A percentile compares a stretch with the other conserved stretches of the same genome.
Evolutionary conservation across 1,140 invertebrate genomes (phyloP).

Genomic region (Aphaenogaster rudis): DNA sequence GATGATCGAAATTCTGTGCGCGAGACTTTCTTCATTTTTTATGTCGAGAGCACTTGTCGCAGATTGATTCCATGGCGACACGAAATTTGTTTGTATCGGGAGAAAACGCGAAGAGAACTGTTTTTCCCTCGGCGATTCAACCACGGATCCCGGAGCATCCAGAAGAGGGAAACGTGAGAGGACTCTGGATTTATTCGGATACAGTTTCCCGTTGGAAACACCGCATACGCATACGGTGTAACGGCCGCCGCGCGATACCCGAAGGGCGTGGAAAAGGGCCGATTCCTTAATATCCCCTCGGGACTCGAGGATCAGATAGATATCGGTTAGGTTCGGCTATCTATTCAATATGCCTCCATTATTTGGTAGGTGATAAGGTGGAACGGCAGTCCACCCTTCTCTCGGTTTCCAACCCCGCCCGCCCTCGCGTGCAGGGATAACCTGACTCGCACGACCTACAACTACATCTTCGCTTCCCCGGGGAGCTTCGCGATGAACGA

Average conservation of each 20-base stretch:
- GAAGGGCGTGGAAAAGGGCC: slow-evolving; percentile 66
- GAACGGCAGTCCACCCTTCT: slow-evolving; percentile 61
- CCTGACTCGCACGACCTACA: slow-evolving; percentile 49
- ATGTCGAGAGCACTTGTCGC: slow-evolving; percentile 57
- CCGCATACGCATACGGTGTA: slow-evolving; percentile 25
- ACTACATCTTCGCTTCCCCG: slow-evolving; percentile 66
- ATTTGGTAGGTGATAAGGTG: slow-evolving; percentile 82
- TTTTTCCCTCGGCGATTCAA: slow-evolving; percentile 23
- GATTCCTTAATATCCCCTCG: slow-evolving; percentile 80
- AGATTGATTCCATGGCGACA: slow-evolving; percentile 68
- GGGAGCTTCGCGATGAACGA: slow-evolving; percentile 76
- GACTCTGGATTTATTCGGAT: slow-evolving; percentile 76
- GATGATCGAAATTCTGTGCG: neutral
- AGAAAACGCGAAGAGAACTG: slow-evolving; percentile 45
- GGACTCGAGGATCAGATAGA: slow-evolving; percentile 78
- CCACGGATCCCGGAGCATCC: neutral
- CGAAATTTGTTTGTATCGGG: slow-evolving; percentile 71
- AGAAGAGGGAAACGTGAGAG: slow-evolving; percentile 66
- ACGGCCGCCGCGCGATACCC: slow-evolving; percentile 35
- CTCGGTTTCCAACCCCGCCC: slow-evolving; percentile 16
- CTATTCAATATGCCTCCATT: slow-evolving; percentile 83
- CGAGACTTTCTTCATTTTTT: neutral
- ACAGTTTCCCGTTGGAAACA: slow-evolving; percentile 54
- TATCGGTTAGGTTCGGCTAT: slow-evolving; percentile 79
- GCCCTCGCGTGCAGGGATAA: slow-evolving; percentile 40